Evolutionary conservation across 2,888 invertebrate genomes (phyloP).

Genomic region (Drosophila conformis): DNA sequence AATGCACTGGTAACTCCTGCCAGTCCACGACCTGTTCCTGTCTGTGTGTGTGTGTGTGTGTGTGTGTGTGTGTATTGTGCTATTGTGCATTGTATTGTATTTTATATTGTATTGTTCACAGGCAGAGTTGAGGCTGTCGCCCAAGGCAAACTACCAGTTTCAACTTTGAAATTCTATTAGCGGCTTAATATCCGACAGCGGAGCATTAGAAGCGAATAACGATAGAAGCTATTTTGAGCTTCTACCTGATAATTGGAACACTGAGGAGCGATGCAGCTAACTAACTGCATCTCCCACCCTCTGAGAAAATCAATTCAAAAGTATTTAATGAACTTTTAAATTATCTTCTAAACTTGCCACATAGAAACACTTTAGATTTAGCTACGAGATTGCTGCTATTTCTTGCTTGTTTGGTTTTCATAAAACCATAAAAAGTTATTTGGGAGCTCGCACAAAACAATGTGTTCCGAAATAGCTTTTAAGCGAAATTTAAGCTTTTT

Average conservation of each 20-base stretch:
- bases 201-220: not conserved
- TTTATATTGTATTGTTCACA: not conserved
- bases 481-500: not conserved
- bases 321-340: not conserved
- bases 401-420: not conserved
- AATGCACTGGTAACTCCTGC: conserved; percentile 10
- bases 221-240: not conserved
- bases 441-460: not conserved
- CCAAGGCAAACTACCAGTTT: not conserved
- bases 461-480: not conserved
- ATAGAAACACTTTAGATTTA: not conserved
- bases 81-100: conserved; percentile 4
- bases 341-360: not conserved
- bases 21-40: not conserved
- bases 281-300: not conserved
- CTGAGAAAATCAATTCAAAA: not conserved
- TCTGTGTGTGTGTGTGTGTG: not conserved
- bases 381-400: not conserved
- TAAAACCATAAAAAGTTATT: not conserved
- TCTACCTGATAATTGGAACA: conserved; percentile 15
- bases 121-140: not conserved
- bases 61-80: not conserved
- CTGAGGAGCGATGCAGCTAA: not conserved
- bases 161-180: conserved; percentile 19
- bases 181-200: conserved; percentile 3